These are phyloP conservation scores for Mobula birostris DNA, from an alignment of 2,113 vertebrate species.

Conservation along the genomic window DNA sequence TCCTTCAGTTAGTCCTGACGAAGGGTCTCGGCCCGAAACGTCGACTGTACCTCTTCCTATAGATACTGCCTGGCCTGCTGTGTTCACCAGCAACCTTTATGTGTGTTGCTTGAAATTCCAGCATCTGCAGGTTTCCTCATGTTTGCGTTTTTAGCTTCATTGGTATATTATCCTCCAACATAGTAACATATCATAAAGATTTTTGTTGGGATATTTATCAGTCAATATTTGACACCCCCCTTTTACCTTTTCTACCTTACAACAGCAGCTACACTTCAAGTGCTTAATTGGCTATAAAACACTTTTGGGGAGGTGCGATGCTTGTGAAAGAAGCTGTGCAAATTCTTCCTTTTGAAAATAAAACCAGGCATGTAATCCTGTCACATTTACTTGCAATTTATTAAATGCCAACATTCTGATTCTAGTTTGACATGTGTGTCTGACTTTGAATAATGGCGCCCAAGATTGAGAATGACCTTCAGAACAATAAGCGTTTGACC, in stretches of 20 bases:
- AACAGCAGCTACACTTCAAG: background rate
- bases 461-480: background rate
- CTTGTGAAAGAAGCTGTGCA: background rate
- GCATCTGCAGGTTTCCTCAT: no score
- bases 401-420: background rate
- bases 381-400: background rate
- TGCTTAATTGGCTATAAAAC: background rate
- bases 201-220: no score
- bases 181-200: no score
- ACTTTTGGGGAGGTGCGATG: background rate
- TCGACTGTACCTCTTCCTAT: no score
- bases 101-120: no score
- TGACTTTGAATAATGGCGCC: background rate
- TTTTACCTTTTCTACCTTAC: background rate
- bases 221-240: background rate
- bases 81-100: no score
- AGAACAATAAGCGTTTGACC: background rate
- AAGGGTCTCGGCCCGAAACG: no score
- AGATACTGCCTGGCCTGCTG: no score
- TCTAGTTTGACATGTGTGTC: background rate
- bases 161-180: no score
- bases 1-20: no score
- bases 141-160: no score
- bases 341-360: background rate
- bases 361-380: background rate